These are phyloP conservation scores for Okapia johnstoni DNA, from an alignment of 2,113 vertebrate species.

Conservation along the genomic window DNA sequence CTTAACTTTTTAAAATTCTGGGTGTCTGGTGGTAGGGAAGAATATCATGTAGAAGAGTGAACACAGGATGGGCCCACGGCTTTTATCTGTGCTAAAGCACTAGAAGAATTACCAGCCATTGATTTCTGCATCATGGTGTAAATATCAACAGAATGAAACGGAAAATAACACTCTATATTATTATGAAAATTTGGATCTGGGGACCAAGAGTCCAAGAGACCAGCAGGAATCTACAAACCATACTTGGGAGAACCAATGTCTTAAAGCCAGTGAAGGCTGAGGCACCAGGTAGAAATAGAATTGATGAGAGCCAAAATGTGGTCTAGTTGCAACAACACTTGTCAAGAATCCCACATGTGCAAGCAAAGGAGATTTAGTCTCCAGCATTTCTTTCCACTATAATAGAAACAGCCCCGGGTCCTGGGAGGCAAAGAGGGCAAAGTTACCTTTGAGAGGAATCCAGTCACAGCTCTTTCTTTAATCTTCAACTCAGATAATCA, in stretches of 20 bases:
- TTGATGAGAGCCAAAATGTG: neutral
- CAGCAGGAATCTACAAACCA: neutral
- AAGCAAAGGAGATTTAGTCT: neutral
- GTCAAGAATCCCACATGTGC: neutral
- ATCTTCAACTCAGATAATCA: neutral
- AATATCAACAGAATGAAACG: neutral
- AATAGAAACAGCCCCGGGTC: neutral
- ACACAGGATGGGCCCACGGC: rapidly evolving
- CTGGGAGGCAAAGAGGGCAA: neutral
- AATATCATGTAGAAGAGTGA: neutral
- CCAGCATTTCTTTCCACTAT: neutral
- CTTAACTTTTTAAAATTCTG: neutral
- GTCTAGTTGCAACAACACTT: neutral
- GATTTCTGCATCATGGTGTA: neutral
- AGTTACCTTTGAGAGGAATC: neutral
- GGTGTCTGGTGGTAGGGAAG: rapidly evolving
- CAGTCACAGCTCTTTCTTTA: neutral
- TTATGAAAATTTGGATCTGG: neutral
- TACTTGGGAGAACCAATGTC: neutral
- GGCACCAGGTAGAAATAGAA: neutral
- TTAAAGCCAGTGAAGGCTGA: neutral
- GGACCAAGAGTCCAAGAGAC: neutral
- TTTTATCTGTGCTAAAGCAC: neutral
- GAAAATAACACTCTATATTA: neutral
- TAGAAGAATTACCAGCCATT: rapidly evolving